Evolutionary conservation across 2,113 vertebrate genomes (phyloP), one percentile per base, ranked within the genome.

Genomic region (Percopsis transmontana): DNA sequence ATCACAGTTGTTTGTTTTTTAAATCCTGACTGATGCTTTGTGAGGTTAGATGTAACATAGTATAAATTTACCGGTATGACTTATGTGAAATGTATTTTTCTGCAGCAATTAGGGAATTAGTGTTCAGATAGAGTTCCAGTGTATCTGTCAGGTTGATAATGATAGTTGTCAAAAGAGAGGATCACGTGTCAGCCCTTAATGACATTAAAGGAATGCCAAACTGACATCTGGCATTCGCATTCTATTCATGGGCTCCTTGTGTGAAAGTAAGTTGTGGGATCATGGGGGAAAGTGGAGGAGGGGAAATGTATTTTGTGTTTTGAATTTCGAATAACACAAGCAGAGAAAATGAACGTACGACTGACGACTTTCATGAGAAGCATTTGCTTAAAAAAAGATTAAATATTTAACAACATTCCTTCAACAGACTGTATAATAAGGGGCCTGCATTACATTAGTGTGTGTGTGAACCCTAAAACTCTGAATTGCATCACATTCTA

Each of bases 41-140:
- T 13, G 51, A 14, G 18, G 57, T 58, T 40, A 67, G 63, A 56
- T 39, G 23, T 15, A 13, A 50, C 52, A 50, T 47, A 69, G 61
- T n/a, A 41, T 2, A 6, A 51, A 72, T 27, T 64, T 68, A 79
- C 65, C 72, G 66, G 55, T 66, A 50, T 69, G 62, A 72, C 42
- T 67, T 61, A 47, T 40, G 19, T 10, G 60, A n/a, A n/a, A n/a
- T n/a, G n/a, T n/a, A n/a, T 41, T 57, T 62, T 33, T 54, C 21
- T 33, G 27, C 8, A 7, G 8, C 27, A 7, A 33, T 33, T 33
- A 66, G 5, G n/a, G 68, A 53, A 2, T 20, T n/a, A 42, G 11
- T 3, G 2, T 38, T 23, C 54, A 45, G 13, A 16, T 8, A 48
- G 60, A n/a, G 40, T 14, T 62, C 53, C 11, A 44, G 1, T 45